Percentiles rank a stretch among this genome's conserved stretches.
phyloP scores from a whole-genome alignment of 2,797 vertebrate species.

The Artibeus jamaicensis region DNA sequence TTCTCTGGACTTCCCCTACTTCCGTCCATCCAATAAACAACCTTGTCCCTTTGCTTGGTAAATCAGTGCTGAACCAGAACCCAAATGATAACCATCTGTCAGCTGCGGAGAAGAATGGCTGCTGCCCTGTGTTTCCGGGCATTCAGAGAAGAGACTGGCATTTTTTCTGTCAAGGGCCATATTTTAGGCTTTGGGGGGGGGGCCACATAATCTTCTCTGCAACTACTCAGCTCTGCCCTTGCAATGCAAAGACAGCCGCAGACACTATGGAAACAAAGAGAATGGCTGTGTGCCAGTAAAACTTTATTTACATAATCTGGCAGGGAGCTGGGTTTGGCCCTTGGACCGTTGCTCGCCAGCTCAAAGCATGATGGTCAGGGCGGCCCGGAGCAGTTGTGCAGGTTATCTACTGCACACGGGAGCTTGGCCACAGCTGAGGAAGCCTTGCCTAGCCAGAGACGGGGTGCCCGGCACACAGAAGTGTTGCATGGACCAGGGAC shows the following conservation, averaged over 20 bases:
- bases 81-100: background rate
- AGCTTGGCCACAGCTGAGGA: background rate
- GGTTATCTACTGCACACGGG: background rate
- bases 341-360: background rate
- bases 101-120: background rate
- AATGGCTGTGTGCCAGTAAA: background rate
- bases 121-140: background rate
- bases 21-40: background rate
- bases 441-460: background rate
- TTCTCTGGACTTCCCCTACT: background rate
- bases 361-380: background rate
- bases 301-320: background rate
- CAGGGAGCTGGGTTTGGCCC: background rate
- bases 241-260: background rate
- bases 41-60: background rate
- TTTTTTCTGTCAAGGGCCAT: background rate
- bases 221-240: background rate
- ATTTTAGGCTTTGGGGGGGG: background rate
- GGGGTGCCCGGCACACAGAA: background rate
- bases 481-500: rapidly evolving
- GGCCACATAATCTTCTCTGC: rapidly evolving
- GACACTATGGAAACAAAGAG: background rate
- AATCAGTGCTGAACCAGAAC: background rate
- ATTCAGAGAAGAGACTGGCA: background rate
- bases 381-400: background rate